A percentile compares a stretch with the other conserved stretches of the same genome.
phyloP scores from a whole-genome alignment of 2,888 invertebrate genomes.

The Taphrorychus bicolor region DNA sequence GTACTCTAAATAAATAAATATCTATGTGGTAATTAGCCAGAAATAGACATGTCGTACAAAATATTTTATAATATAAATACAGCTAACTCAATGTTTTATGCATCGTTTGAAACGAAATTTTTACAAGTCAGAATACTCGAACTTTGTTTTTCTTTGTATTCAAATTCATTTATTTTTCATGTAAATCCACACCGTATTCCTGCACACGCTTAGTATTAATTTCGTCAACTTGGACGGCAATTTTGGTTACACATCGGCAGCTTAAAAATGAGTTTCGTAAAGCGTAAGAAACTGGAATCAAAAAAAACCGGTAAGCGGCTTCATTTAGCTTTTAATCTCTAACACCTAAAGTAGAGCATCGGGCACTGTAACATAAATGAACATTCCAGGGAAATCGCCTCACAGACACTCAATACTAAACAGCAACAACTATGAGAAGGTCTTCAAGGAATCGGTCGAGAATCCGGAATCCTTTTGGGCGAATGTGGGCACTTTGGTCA shows the following conservation, averaged over 20 bases:
- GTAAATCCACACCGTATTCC: too few relatives aligned
- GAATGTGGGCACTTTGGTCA: slow-evolving; percentile 73
- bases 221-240: background rate
- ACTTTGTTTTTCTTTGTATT: background rate
- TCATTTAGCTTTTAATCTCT: background rate
- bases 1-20: too few relatives aligned
- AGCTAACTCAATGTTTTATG: too few relatives aligned
- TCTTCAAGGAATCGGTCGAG: slow-evolving; percentile 72
- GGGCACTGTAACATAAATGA: background rate
- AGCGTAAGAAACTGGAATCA: slow-evolving; percentile 27
- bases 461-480: slow-evolving; percentile 88
- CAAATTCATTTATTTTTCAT: background rate
- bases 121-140: too few relatives aligned
- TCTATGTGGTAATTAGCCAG: too few relatives aligned
- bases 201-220: too few relatives aligned
- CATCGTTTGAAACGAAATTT: too few relatives aligned
- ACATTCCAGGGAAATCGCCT: slow-evolving; percentile 4
- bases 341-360: background rate
- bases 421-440: slow-evolving; percentile 67
- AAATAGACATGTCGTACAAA: too few relatives aligned
- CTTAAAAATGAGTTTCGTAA: slow-evolving; percentile 28
- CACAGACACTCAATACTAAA: slow-evolving; percentile 16
- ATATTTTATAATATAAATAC: too few relatives aligned
- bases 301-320: slow-evolving; percentile 30
- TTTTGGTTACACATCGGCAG: background rate